These are phyloP conservation scores for Macrochelys suwanniensis DNA, from an alignment of 2,797 vertebrate species.

Conservation along the genomic window DNA sequence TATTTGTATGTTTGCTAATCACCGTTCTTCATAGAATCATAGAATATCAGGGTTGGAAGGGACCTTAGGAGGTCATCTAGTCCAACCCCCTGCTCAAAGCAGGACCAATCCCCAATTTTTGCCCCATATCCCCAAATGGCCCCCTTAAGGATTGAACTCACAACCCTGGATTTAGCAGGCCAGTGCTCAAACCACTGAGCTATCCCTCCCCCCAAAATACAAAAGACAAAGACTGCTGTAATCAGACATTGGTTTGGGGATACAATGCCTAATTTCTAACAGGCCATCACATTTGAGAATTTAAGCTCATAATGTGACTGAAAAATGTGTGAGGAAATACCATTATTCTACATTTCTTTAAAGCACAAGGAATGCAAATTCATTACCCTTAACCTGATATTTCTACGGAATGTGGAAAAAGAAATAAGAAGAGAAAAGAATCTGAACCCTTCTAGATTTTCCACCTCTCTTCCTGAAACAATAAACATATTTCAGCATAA, in stretches of 20 bases:
- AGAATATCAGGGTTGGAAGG: too few species aligned
- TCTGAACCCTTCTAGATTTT: neutral
- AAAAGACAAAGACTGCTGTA: neutral
- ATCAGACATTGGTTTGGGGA: neutral
- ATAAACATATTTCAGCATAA: neutral
- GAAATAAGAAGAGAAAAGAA: neutral
- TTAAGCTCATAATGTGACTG: slow-evolving; percentile 17
- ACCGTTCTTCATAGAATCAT: too few species aligned
- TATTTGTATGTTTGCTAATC: neutral
- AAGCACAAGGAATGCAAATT: neutral
- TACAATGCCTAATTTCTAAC: neutral
- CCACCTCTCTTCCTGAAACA: neutral
- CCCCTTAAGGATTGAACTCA: too few species aligned
- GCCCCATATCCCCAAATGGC: too few species aligned
- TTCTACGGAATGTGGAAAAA: neutral
- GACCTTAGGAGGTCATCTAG: too few species aligned
- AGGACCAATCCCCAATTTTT: too few species aligned
- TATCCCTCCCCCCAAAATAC: too few species aligned
- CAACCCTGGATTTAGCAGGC: too few species aligned
- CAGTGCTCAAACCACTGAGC: too few species aligned
- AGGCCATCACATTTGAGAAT: neutral
- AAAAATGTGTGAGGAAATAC: neutral
- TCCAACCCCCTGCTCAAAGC: too few species aligned
- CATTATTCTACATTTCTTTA: neutral
- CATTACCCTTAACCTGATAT: neutral